A percentile compares a stretch with the other conserved stretches of the same genome.
phyloP scores from a whole-genome alignment of 1,140 invertebrate species.

The Pachypeltis micranthus region DNA sequence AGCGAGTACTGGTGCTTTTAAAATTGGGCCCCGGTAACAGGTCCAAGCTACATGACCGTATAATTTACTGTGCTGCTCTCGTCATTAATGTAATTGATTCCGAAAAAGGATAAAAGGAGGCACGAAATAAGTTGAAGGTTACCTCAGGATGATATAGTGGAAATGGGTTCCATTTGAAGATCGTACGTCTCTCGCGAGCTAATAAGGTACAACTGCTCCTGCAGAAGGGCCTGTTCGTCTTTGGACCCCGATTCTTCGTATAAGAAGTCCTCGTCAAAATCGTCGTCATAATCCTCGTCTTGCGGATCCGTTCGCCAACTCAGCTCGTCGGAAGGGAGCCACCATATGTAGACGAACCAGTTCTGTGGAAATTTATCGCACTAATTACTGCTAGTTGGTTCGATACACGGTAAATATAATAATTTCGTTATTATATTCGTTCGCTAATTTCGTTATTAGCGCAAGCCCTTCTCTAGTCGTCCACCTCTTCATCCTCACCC shows the following conservation, averaged over 20 bases:
- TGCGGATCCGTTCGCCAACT: slow-evolving; percentile 17
- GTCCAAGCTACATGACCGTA: background rate
- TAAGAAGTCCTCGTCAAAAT: slow-evolving; percentile 26
- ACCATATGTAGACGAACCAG: slow-evolving; percentile 29
- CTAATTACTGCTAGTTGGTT: no score
- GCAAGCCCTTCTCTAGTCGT: no score
- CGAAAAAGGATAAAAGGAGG: no score
- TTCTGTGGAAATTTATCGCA: no score
- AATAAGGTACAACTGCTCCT: slow-evolving; percentile 18
- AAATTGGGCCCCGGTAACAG: background rate
- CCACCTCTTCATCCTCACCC: no score
- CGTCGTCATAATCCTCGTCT: slow-evolving; percentile 25
- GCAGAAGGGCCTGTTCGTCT: slow-evolving; percentile 25
- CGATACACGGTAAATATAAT: no score
- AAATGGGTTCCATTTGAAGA: slow-evolving; percentile 28
- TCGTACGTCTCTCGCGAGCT: slow-evolving; percentile 20
- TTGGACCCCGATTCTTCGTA: slow-evolving; percentile 20
- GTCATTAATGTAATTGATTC: background rate
- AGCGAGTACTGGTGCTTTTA: background rate
- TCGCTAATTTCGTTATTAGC: no score
- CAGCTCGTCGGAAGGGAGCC: slow-evolving; percentile 23
- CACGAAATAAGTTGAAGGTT: no score
- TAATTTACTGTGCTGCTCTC: background rate
- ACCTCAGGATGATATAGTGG: slow-evolving; percentile 25
- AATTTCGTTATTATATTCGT: no score